Evolutionary conservation across 2,888 invertebrate species (phyloP), one percentile per base, ranked within the genome.

Genomic region (Hyposoter didymator): DNA sequence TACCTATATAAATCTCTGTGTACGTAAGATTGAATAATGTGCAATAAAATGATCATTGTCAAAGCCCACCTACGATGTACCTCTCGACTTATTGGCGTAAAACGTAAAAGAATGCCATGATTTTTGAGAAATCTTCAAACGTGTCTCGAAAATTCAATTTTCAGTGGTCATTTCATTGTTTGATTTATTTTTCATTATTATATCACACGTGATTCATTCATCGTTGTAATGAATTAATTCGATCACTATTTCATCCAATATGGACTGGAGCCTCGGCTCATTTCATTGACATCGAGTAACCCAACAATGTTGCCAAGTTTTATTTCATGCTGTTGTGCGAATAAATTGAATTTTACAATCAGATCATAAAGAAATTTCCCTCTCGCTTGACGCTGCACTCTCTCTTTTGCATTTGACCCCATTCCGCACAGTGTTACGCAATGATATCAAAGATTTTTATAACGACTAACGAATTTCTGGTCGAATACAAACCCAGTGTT

Each of bases 1-100:
- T 39, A 35, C 35, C 8, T 1, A 19, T 14, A 17, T 47, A 7
- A 7, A 47, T 28, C 17, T 10, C 55, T 55, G 22, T 19, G 7
- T 39, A 39, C 22, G 39, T 49, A 76, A 76, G 43, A 66, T 75
- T 76, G 66, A 64, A 80, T 81, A 43, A 78, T 84, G 76, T 59
- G 81, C 73, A 84, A 84, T 78, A 81, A 84, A 84, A 75, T 62
- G 59, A 80, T 75, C 79, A 70, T 55, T 47, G 69, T 70, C 74
- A 82, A 75, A 70, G 66, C 81, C 67, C 39, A 32, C 66, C 32
- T n/a, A 52, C 43, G 39, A 67, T 22, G 39, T 43, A 19, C 39
- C 45, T 78, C 4, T 78, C 4, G 59, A 74, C 64, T 74, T 67
- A 69, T 74, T 17, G 47, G 22, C 62, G 74, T 64, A 69, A 47